Conservation (phyloP, 2,888 invertebrate species). For the Megastigmus dorsalis region DNA sequence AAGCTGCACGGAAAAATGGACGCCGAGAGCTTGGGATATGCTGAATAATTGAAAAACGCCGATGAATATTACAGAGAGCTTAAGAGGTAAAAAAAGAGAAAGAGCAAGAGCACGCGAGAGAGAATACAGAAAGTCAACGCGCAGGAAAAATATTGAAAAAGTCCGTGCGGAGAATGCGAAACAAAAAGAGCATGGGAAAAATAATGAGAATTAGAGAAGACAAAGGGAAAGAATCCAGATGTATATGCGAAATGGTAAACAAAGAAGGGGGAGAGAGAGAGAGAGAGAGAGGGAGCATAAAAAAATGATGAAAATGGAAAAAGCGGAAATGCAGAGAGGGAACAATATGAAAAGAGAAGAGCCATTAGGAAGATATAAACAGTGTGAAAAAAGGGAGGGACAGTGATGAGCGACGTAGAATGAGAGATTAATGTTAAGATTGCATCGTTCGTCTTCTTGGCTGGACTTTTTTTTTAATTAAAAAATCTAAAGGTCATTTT, state of each 20-base stretch:
- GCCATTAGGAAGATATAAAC: slow-evolving; percentile 26
- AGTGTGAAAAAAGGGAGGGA: neutral
- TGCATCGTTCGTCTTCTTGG: neutral
- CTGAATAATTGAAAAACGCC: slow-evolving; percentile 37
- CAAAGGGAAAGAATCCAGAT: neutral
- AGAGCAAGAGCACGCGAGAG: neutral
- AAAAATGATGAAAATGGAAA: slow-evolving; percentile 1
- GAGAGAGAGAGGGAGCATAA: neutral
- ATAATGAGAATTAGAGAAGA: slow-evolving; percentile 10
- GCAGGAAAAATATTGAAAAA: neutral
- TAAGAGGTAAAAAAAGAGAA: neutral
- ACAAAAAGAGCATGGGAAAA: too few relatives aligned
- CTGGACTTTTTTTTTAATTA: slow-evolving; percentile 44
- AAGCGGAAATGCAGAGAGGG: neutral
- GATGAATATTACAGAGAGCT: slow-evolving; percentile 31
- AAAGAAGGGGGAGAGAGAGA: neutral
- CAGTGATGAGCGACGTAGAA: neutral
- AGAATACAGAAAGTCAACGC: neutral
- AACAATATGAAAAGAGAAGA: slow-evolving; percentile 24
- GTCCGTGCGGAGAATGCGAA: too few relatives aligned
- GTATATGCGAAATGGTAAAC: neutral
- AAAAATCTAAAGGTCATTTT: slow-evolving; percentile 11
- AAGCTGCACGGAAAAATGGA: too few relatives aligned
- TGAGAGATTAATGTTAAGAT: slow-evolving; percentile 27
- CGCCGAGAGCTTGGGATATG: too few relatives aligned